These are phyloP conservation scores for Boloria euphrosyne DNA, from an alignment of 2,888 invertebrate genomes.

Conservation along the genomic window DNA sequence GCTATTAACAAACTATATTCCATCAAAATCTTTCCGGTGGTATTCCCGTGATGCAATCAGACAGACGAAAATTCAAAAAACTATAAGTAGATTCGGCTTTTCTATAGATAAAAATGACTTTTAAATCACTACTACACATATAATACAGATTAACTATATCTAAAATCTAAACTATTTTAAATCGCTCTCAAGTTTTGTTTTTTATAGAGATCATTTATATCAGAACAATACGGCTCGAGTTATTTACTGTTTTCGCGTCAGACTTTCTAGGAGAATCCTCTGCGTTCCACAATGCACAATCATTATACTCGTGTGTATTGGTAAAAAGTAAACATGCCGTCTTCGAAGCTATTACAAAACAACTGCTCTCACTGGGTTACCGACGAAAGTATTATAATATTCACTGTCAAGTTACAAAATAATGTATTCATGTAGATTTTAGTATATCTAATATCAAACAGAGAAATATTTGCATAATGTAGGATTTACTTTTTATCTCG, in stretches of 20 bases:
- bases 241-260: constrained; percentile 63
- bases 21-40: too few species aligned
- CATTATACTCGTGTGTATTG: constrained; percentile 64
- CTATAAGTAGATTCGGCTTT: too few species aligned
- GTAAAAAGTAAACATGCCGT: constrained; percentile 59
- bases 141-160: too few species aligned
- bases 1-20: too few species aligned
- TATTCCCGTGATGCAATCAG: too few species aligned
- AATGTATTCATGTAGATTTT: not conserved
- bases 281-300: constrained; percentile 66
- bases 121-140: too few species aligned
- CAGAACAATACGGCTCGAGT: constrained; percentile 56
- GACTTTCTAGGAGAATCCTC: constrained; percentile 68
- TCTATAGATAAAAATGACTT: too few species aligned
- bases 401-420: constrained; percentile 20
- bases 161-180: too few species aligned
- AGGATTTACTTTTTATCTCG: too few species aligned
- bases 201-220: constrained; percentile 31
- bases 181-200: not conserved
- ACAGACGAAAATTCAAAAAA: too few species aligned
- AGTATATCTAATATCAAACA: too few species aligned
- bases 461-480: too few species aligned
- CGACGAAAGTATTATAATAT: constrained; percentile 31
- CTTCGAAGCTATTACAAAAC: constrained; percentile 26
- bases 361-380: constrained; percentile 31